Conservation (phyloP, 2,113 vertebrate species). For the Cyprinodon variegatus region DNA sequence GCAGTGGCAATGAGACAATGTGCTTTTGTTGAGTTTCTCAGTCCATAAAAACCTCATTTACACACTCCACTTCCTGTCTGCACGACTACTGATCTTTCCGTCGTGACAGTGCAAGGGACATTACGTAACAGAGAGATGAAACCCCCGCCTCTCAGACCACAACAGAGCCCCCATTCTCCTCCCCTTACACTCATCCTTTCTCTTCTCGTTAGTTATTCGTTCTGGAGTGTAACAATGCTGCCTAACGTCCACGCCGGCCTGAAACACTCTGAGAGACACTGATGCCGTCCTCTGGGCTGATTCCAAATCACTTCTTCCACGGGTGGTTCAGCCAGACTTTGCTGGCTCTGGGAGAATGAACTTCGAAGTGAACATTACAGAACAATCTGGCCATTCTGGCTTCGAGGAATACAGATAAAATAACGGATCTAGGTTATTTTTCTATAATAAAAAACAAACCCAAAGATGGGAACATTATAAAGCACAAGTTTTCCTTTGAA, state of each 20-base stretch:
- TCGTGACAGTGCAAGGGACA: slow-evolving; percentile 51
- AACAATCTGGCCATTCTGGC: background rate
- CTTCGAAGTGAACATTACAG: background rate
- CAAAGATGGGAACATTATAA: too few species aligned
- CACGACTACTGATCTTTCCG: slow-evolving; percentile 35
- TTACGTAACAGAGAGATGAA: slow-evolving; percentile 63
- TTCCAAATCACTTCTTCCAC: background rate
- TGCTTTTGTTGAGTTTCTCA: slow-evolving; percentile 42
- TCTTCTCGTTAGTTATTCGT: slow-evolving; percentile 38
- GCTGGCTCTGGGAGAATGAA: background rate
- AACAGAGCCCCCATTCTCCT: slow-evolving; percentile 64
- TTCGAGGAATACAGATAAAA: background rate
- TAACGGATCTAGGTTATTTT: too few species aligned
- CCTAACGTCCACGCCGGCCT: slow-evolving; percentile 59
- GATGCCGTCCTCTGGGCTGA: background rate
- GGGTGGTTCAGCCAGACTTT: background rate
- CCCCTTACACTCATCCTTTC: slow-evolving; percentile 22
- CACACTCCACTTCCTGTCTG: slow-evolving; percentile 51
- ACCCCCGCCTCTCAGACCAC: slow-evolving; percentile 11
- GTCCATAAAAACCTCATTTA: slow-evolving; percentile 67
- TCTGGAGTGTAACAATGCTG: slow-evolving; percentile 59
- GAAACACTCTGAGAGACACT: slow-evolving; percentile 29
- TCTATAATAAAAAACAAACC: too few species aligned
- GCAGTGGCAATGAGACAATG: slow-evolving; percentile 26
- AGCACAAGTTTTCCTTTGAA: too few species aligned